phyloP scores from a whole-genome alignment of 2,888 invertebrate genomes.

The Diadegma fenestrale region DNA sequence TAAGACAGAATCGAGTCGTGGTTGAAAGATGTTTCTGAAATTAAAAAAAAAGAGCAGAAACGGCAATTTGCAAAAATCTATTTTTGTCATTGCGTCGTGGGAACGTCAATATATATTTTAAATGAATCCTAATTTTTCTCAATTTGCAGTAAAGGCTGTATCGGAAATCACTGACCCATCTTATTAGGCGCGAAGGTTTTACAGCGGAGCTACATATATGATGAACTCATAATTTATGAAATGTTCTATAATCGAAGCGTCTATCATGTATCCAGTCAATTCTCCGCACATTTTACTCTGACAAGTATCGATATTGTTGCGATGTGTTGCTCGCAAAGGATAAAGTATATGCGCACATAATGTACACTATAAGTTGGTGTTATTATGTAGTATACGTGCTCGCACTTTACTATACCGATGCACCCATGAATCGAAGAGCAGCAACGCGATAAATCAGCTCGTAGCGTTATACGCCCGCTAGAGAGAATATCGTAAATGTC shows the following conservation, averaged over 20 bases:
- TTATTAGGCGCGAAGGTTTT: not conserved
- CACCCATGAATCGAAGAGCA: constrained; percentile 62
- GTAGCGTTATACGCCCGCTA: constrained; percentile 53
- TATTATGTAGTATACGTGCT: constrained; percentile 42
- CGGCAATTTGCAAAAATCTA: too few species aligned
- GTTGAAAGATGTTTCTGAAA: too few species aligned
- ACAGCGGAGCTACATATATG: not conserved
- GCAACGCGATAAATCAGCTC: constrained; percentile 61
- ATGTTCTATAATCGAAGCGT: constrained; percentile 13
- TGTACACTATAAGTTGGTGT: constrained; percentile 27
- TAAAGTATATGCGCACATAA: constrained; percentile 29
- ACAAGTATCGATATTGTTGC: constrained; percentile 32
- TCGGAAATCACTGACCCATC: not conserved
- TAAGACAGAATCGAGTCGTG: too few species aligned
- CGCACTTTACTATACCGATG: constrained; percentile 57
- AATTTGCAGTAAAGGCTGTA: not conserved
- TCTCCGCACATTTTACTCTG: constrained; percentile 11
- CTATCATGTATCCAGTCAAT: not conserved
- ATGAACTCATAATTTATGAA: constrained; percentile 2
- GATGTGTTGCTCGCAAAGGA: constrained; percentile 14
- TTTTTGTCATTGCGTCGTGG: too few species aligned
- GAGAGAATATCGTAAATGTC: constrained; percentile 67
- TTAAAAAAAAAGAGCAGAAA: too few species aligned
- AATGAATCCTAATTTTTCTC: not conserved
- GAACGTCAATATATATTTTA: too few species aligned